These are phyloP conservation scores for Scaptomyza montana DNA, from an alignment of 1,140 invertebrate species.

Conservation along the genomic window DNA sequence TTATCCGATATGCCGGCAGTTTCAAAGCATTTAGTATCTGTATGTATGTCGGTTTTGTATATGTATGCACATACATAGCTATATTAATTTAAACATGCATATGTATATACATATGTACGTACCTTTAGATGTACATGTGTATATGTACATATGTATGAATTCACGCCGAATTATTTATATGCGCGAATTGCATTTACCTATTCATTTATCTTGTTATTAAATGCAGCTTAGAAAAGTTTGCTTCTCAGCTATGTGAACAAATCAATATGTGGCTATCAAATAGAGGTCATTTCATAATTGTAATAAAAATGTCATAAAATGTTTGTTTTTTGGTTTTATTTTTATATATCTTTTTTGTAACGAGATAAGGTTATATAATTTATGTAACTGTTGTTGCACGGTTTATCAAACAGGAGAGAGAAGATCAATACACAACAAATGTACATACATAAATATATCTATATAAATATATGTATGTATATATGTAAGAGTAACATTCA, in stretches of 20 bases:
- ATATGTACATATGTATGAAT: background rate
- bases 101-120: background rate
- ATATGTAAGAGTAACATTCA: constrained; percentile 2
- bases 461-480: constrained; percentile 10
- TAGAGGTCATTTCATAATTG: constrained; percentile 21
- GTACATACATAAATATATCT: constrained; percentile 6
- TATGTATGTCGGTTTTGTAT: background rate
- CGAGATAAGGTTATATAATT: constrained; percentile 56
- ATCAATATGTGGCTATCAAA: constrained; percentile 3
- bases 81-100: background rate
- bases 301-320: constrained; percentile 15
- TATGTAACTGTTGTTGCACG: constrained; percentile 49
- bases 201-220: background rate
- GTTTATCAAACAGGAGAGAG: constrained; percentile 49
- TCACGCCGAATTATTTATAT: constrained; percentile 1
- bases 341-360: constrained; percentile 37
- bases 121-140: constrained; percentile 1
- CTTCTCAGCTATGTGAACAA: background rate
- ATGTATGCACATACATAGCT: constrained; percentile 3
- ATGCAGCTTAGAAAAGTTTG: background rate
- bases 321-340: constrained; percentile 29
- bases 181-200: background rate
- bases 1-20: constrained; percentile 13
- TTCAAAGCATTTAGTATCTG: constrained; percentile 21
- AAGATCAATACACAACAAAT: constrained; percentile 42